Conservation (phyloP, 1,140 invertebrate genomes). For the Euwallacea similis region DNA sequence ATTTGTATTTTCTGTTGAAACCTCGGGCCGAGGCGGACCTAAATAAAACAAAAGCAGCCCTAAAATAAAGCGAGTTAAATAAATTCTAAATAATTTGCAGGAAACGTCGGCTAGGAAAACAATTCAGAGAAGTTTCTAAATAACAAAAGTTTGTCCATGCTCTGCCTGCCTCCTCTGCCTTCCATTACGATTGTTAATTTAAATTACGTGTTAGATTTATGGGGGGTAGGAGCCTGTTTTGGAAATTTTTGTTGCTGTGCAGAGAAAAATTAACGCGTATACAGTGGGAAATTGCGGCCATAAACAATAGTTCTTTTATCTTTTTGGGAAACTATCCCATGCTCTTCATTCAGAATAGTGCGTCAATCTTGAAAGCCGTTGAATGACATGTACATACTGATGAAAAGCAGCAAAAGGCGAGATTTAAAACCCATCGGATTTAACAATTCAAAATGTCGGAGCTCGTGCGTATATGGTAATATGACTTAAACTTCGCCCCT, state of each 20-base stretch:
- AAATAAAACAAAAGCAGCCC: slow-evolving; percentile 10
- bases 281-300: too few species aligned
- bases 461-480: too few species aligned
- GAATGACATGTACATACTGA: too few species aligned
- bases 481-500: too few species aligned
- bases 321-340: too few species aligned
- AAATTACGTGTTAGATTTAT: slow-evolving; percentile 39
- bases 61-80: slow-evolving; percentile 30
- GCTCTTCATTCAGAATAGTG: too few species aligned
- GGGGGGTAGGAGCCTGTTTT: neutral
- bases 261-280: too few species aligned
- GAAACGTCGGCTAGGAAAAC: slow-evolving; percentile 36
- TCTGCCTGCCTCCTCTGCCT: slow-evolving; percentile 25
- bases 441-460: too few species aligned
- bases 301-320: too few species aligned
- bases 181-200: slow-evolving; percentile 42
- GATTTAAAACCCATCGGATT: too few species aligned
- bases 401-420: too few species aligned
- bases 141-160: slow-evolving; percentile 34
- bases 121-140: slow-evolving; percentile 32
- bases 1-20: slow-evolving; percentile 13
- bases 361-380: too few species aligned
- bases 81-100: slow-evolving; percentile 37
- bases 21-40: neutral
- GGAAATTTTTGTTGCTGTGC: neutral